Conservation (phyloP, 2,888 invertebrate species). For the Pycnomerus fuliginosus region DNA sequence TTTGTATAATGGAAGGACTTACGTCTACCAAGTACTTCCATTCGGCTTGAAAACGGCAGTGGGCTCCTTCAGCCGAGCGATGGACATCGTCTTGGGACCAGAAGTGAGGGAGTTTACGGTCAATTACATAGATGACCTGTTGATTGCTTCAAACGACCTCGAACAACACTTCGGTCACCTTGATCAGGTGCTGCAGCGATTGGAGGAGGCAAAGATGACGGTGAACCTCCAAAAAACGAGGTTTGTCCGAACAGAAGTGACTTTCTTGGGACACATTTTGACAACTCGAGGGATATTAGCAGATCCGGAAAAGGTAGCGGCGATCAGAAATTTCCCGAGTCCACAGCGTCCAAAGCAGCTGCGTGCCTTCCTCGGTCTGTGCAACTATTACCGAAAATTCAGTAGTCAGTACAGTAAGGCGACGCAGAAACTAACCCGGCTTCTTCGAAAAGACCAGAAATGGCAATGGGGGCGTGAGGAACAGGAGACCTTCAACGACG, state of each 20-base stretch:
- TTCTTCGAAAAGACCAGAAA: too few relatives aligned
- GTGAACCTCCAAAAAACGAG: slow-evolving; percentile 26
- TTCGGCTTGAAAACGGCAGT: slow-evolving; percentile 32
- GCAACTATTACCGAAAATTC: too few relatives aligned
- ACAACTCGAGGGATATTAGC: too few relatives aligned
- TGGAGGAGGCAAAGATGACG: slow-evolving; percentile 25
- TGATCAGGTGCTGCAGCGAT: slow-evolving; percentile 17
- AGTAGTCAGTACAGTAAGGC: too few relatives aligned
- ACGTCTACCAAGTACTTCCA: slow-evolving; percentile 32
- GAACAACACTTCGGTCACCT: slow-evolving; percentile 25
- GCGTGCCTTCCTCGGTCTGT: too few relatives aligned
- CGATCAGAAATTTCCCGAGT: too few relatives aligned
- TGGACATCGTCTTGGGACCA: slow-evolving; percentile 27
- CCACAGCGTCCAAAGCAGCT: too few relatives aligned
- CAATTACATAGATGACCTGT: slow-evolving; percentile 35
- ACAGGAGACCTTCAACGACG: too few relatives aligned
- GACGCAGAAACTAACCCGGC: too few relatives aligned
- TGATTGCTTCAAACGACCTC: slow-evolving; percentile 29
- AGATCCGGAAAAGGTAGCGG: too few relatives aligned
- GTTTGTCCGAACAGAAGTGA: not conserved
- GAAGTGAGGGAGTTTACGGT: slow-evolving; percentile 27
- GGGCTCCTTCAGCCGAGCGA: slow-evolving; percentile 19
- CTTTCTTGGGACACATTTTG: too few relatives aligned
- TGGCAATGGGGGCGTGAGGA: too few relatives aligned
- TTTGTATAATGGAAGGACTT: slow-evolving; percentile 22